Conservation (phyloP, 2,888 invertebrate species). For the Periphyllus acericola region DNA sequence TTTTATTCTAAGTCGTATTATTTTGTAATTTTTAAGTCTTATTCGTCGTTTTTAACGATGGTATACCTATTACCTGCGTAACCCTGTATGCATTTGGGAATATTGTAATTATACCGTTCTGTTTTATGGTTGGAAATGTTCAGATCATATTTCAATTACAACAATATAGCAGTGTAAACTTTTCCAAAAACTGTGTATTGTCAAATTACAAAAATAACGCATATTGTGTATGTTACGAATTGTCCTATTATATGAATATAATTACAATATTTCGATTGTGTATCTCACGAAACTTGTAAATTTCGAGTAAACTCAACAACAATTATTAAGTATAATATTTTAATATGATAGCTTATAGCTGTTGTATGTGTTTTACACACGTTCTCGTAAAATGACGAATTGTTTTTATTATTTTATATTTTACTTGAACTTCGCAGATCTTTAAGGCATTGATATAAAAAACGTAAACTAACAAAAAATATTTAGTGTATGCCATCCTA, state of each 20-base stretch:
- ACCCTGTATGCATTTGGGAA: background rate
- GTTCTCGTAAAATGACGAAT: background rate
- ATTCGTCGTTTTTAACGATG: too few relatives aligned
- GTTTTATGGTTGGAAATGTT: background rate
- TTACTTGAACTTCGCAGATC: too few relatives aligned
- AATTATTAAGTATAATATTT: background rate
- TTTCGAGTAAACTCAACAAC: too few relatives aligned
- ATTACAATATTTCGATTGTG: too few relatives aligned
- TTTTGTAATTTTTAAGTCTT: background rate
- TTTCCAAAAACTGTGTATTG: background rate
- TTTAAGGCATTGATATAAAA: background rate
- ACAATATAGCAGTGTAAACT: slow-evolving; percentile 17
- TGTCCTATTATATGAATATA: too few relatives aligned
- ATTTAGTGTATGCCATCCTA: background rate
- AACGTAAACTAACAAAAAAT: background rate
- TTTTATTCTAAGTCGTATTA: background rate
- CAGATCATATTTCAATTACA: slow-evolving; percentile 2
- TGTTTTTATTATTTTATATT: background rate
- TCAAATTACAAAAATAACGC: background rate
- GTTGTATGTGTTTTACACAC: background rate
- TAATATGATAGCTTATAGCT: background rate
- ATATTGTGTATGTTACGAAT: background rate
- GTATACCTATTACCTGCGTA: too few relatives aligned
- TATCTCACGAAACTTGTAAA: too few relatives aligned
- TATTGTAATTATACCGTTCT: background rate